phyloP scores from a whole-genome alignment of 1,140 invertebrate genomes.

The Atta colombica region DNA sequence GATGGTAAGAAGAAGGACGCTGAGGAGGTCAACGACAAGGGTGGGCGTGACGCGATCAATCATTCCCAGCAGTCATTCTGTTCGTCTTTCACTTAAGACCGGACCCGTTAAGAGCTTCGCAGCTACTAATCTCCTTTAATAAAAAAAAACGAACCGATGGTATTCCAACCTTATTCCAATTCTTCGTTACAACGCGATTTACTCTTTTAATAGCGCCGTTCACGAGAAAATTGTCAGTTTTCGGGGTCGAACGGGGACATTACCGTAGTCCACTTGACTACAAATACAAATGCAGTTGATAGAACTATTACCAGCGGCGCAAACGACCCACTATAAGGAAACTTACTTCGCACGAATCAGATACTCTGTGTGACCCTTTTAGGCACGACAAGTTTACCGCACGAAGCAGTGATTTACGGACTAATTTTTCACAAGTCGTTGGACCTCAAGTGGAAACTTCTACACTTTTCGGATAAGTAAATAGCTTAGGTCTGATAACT shows the following conservation, averaged over 20 bases:
- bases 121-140: constrained; percentile 62
- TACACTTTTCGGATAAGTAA: constrained; percentile 36
- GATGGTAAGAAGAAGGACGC: constrained; percentile 34
- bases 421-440: constrained; percentile 51
- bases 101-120: constrained; percentile 28
- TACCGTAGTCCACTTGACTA: constrained; percentile 30
- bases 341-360: constrained; percentile 59
- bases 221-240: constrained; percentile 53
- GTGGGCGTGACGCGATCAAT: constrained; percentile 71
- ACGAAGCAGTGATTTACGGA: constrained; percentile 41
- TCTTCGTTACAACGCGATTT: constrained; percentile 37
- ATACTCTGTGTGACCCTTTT: constrained; percentile 36
- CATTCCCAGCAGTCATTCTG: constrained; percentile 63
- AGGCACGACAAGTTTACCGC: constrained; percentile 52
- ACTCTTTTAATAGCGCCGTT: constrained; percentile 2
- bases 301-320: constrained; percentile 27
- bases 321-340: constrained; percentile 38
- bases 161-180: neutral
- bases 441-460: constrained; percentile 35
- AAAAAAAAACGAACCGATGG: constrained; percentile 25
- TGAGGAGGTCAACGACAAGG: constrained; percentile 36
- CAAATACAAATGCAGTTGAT: constrained; percentile 45
- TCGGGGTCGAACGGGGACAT: constrained; percentile 2
- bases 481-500: constrained; percentile 35
- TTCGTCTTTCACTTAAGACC: constrained; percentile 53